Percentiles rank a stretch among this genome's conserved stretches.
These are phyloP conservation scores for Tragelaphus imberbis DNA, from an alignment of 2,113 vertebrate genomes.

Conservation along the genomic window DNA sequence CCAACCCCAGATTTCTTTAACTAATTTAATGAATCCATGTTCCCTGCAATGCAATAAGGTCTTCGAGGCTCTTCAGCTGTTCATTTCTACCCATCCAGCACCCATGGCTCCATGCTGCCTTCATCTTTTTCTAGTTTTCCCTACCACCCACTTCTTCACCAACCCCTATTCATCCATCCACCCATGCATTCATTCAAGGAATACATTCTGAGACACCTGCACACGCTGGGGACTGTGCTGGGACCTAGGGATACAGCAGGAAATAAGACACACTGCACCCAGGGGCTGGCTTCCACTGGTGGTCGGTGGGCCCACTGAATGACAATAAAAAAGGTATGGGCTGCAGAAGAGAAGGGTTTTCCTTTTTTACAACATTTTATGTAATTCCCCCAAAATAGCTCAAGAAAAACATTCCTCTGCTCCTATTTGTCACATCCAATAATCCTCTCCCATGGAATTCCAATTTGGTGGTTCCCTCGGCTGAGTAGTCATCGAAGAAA, in stretches of 20 bases:
- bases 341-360: not conserved
- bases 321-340: not conserved
- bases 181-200: not conserved
- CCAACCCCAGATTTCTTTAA: not conserved
- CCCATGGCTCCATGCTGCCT: not conserved
- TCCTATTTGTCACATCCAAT: conserved; percentile 7
- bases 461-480: conserved; percentile 25
- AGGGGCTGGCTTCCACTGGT: not conserved
- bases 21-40: not conserved
- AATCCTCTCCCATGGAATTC: conserved; percentile 41
- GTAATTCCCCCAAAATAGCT: not conserved
- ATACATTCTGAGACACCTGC: not conserved
- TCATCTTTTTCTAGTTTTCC: not conserved
- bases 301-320: too few relatives aligned
- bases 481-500: conserved; percentile 35
- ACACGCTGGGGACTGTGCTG: not conserved
- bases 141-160: not conserved
- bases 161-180: not conserved
- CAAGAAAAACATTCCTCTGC: not conserved
- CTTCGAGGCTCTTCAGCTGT: not conserved
- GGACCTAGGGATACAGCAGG: not conserved
- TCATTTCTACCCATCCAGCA: not conserved
- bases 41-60: not conserved
- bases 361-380: not conserved
- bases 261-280: rapidly evolving